A percentile compares a stretch with the other conserved stretches of the same genome.
Evolutionary conservation across 2,888 invertebrate genomes (phyloP).

Genomic region (Drosophila rubida): DNA sequence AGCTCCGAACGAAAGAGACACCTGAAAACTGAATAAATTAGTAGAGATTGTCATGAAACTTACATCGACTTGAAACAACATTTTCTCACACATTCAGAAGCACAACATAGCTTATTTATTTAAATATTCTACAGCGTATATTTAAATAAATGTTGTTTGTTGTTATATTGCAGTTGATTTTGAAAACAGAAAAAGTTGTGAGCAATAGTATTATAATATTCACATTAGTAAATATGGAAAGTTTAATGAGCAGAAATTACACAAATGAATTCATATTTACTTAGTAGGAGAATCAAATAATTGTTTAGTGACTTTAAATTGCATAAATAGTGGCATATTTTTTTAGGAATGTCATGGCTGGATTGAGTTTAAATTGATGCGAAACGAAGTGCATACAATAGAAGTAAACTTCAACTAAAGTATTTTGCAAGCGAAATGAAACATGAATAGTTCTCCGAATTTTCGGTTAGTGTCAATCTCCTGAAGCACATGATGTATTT

Average conservation of each 20-base stretch:
- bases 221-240: too few relatives aligned
- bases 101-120: background rate
- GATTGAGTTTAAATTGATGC: too few relatives aligned
- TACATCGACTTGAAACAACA: conserved; percentile 12
- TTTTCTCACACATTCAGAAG: background rate
- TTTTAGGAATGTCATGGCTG: too few relatives aligned
- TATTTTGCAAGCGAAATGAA: too few relatives aligned
- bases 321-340: too few relatives aligned
- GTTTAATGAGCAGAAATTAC: too few relatives aligned
- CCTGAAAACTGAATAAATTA: conserved; percentile 49
- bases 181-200: background rate
- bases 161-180: background rate
- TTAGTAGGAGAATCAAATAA: too few relatives aligned
- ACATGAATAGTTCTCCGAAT: background rate
- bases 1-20: conserved; percentile 16
- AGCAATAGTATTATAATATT: background rate
- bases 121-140: background rate
- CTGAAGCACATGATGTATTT: background rate
- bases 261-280: too few relatives aligned
- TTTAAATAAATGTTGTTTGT: background rate
- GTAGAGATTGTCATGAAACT: conserved; percentile 22
- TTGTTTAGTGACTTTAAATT: too few relatives aligned
- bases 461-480: background rate
- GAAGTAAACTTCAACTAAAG: too few relatives aligned
- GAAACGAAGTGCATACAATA: too few relatives aligned